Evolutionary conservation across 2,113 vertebrate genomes (phyloP).

Genomic region (Hyla sarda): DNA sequence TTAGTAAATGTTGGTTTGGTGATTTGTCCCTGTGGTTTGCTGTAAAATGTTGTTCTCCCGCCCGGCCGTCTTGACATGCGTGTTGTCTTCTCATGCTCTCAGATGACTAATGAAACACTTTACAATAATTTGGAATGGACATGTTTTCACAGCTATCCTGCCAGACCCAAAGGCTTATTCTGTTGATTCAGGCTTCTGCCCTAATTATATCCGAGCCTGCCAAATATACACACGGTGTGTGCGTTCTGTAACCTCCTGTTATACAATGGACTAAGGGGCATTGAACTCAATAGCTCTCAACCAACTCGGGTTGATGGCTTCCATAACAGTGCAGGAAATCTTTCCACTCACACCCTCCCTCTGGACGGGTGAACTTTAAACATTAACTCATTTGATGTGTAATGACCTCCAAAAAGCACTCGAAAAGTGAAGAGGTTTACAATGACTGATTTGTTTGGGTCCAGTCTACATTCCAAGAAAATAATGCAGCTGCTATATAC

Average conservation of each 20-base stretch:
- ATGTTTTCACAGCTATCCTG: constrained; percentile 1
- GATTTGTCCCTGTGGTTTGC: background rate
- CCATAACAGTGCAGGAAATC: constrained; percentile 42
- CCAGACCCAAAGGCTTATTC: background rate
- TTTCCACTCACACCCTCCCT: constrained; percentile 32
- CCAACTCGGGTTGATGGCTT: constrained; percentile 13
- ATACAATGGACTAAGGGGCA: constrained; percentile 13
- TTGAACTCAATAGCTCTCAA: constrained; percentile 41
- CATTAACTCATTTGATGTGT: constrained; percentile 46
- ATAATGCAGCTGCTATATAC: background rate
- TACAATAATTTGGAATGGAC: background rate
- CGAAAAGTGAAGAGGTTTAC: background rate
- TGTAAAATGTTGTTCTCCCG: background rate
- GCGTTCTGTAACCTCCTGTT: background rate
- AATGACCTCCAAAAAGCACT: constrained; percentile 46
- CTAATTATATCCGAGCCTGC: constrained; percentile 25
- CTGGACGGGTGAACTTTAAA: constrained; percentile 47
- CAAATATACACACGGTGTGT: constrained; percentile 39
- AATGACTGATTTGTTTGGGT: background rate
- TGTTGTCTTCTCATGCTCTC: background rate
- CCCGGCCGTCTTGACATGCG: background rate
- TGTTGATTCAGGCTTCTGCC: constrained; percentile 29
- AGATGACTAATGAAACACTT: constrained; percentile 8
- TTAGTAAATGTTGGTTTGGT: background rate
- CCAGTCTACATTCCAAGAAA: background rate